phyloP scores from a whole-genome alignment of 2,888 invertebrate species.

The Nemoura dubitans region DNA sequence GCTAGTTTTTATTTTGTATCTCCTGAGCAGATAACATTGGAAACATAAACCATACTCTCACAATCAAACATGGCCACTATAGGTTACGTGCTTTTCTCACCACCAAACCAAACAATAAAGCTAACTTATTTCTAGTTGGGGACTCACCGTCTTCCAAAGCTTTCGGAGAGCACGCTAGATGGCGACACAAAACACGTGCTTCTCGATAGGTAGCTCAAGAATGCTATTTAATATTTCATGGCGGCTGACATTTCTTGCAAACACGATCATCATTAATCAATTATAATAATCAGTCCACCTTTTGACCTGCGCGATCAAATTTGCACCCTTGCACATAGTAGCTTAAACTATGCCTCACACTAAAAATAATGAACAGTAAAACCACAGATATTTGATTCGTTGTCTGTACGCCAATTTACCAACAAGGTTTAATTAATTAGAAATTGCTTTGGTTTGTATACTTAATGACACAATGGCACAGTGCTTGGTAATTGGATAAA shows the following conservation, averaged over 20 bases:
- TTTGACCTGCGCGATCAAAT: background rate
- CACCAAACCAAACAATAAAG: too few relatives aligned
- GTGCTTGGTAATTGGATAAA: background rate
- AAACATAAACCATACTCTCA: too few relatives aligned
- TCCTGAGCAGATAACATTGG: too few relatives aligned
- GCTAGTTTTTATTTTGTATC: too few relatives aligned
- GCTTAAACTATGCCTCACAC: too few relatives aligned
- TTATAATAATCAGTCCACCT: slow-evolving; percentile 25
- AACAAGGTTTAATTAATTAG: background rate
- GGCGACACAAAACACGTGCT: background rate
- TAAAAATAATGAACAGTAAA: background rate
- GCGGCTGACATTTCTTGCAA: background rate
- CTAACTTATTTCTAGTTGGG: too few relatives aligned
- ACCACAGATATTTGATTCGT: background rate
- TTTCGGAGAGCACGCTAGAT: background rate
- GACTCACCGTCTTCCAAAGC: background rate
- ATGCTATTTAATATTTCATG: slow-evolving; percentile 22
- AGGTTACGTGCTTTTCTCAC: too few relatives aligned
- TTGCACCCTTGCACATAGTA: background rate
- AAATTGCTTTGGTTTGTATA: background rate
- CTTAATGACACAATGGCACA: background rate
- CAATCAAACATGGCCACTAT: too few relatives aligned
- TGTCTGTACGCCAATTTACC: background rate
- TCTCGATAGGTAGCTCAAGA: background rate
- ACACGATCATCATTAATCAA: slow-evolving; percentile 34